Evolutionary conservation across 2,113 vertebrate species (phyloP).

Genomic region (Cettia cetti): DNA sequence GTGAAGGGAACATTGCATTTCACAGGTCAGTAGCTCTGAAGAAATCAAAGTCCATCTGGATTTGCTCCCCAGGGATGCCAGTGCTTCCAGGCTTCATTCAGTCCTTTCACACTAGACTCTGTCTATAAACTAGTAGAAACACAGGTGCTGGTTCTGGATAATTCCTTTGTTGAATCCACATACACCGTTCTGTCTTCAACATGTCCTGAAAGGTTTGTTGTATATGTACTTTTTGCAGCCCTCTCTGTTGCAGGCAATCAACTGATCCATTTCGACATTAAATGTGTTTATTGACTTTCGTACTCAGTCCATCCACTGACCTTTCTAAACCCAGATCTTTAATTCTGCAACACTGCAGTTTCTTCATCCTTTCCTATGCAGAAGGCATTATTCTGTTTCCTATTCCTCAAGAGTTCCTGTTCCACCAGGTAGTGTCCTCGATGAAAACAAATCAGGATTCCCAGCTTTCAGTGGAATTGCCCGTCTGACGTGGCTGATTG

Average conservation of each 20-base stretch:
- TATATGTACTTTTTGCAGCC: background rate
- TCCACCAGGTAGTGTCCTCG: constrained; percentile 76
- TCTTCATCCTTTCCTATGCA: background rate
- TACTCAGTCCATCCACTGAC: background rate
- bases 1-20: constrained; percentile 88
- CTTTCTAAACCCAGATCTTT: background rate
- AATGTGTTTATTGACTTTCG: background rate
- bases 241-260: background rate
- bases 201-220: background rate
- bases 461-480: constrained; percentile 87
- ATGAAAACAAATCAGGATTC: constrained; percentile 82
- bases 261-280: background rate
- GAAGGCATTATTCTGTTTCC: background rate
- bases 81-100: background rate
- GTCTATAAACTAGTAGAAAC: background rate
- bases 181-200: background rate
- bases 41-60: background rate
- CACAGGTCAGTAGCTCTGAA: constrained; percentile 79
- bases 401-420: background rate
- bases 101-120: background rate
- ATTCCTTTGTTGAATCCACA: background rate
- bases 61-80: background rate
- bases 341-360: background rate
- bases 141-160: background rate
- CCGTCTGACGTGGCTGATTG: constrained; percentile 89